These are phyloP conservation scores for Teinopalpus imperialis DNA, from an alignment of 2,888 invertebrate species.

Conservation along the genomic window DNA sequence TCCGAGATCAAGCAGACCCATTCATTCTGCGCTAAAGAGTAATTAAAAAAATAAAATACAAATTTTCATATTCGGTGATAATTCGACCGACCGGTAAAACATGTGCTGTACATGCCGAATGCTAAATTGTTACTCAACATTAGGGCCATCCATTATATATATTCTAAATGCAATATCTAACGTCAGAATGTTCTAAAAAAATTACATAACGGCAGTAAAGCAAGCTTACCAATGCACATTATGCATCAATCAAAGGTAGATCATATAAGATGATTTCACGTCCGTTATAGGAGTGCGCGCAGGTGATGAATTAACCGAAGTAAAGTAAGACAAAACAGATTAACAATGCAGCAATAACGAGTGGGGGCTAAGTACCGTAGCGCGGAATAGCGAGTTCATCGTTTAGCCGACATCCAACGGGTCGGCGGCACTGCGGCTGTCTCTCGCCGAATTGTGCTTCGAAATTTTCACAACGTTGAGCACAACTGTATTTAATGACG, in stretches of 20 bases:
- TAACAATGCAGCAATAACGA: constrained; percentile 63
- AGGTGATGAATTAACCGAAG: constrained; percentile 71
- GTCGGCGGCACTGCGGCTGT: constrained; percentile 34
- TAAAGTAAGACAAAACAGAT: constrained; percentile 67
- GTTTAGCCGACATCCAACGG: constrained; percentile 34
- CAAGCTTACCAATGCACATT: constrained; percentile 7
- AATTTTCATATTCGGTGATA: too few species aligned
- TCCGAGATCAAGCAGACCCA: too few species aligned
- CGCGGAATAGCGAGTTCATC: constrained; percentile 73
- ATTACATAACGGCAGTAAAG: constrained; percentile 9
- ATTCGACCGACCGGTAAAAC: too few species aligned
- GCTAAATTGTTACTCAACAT: too few species aligned
- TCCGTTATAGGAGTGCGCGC: constrained; percentile 33
- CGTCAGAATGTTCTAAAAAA: constrained; percentile 9
- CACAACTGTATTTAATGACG: constrained; percentile 75
- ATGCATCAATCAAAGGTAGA: constrained; percentile 20
- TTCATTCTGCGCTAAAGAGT: too few species aligned
- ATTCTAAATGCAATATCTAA: constrained; percentile 14
- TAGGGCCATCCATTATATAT: too few species aligned
- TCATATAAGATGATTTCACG: neutral
- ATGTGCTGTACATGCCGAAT: too few species aligned
- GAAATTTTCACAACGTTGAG: constrained; percentile 67
- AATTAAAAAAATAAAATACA: too few species aligned
- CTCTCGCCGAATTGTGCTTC: constrained; percentile 71
- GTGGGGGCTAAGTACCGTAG: constrained; percentile 75